phyloP scores from a whole-genome alignment of 2,888 invertebrate genomes.

The Drosophila quinaria region DNA sequence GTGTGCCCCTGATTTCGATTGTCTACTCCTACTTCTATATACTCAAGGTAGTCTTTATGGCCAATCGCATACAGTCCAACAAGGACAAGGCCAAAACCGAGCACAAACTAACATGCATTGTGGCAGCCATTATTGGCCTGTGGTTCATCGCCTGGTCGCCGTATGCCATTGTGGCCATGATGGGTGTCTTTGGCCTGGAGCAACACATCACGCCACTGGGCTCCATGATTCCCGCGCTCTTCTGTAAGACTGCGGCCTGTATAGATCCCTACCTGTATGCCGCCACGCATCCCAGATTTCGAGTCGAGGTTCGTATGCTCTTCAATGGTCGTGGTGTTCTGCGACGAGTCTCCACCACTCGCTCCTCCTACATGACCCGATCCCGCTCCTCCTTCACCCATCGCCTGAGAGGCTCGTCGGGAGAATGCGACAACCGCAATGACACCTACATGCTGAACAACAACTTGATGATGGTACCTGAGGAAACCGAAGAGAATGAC shows the following conservation, averaged over 20 bases:
- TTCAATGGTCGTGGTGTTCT: slow-evolving; percentile 72
- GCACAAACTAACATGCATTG: slow-evolving; percentile 89
- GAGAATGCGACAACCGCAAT: slow-evolving; percentile 47
- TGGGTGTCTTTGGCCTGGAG: slow-evolving; percentile 90
- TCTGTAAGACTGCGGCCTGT: slow-evolving; percentile 93
- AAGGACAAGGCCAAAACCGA: slow-evolving; percentile 90
- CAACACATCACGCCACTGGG: slow-evolving; percentile 89
- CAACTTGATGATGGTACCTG: slow-evolving; percentile 76
- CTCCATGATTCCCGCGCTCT: slow-evolving; percentile 92
- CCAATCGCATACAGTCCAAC: slow-evolving; percentile 87
- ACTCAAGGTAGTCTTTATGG: slow-evolving; percentile 88
- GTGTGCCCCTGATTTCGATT: slow-evolving; percentile 90
- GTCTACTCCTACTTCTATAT: slow-evolving; percentile 91
- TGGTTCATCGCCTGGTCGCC: slow-evolving; percentile 95
- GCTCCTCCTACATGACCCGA: slow-evolving; percentile 79
- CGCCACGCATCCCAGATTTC: slow-evolving; percentile 92
- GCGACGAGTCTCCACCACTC: slow-evolving; percentile 78
- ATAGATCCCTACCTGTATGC: slow-evolving; percentile 93
- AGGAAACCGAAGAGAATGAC: slow-evolving; percentile 79
- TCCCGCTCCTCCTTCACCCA: slow-evolving; percentile 76
- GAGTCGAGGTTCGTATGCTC: slow-evolving; percentile 86
- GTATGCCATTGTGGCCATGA: slow-evolving; percentile 91
- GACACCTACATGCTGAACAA: slow-evolving; percentile 64
- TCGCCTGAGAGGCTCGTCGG: slow-evolving; percentile 57
- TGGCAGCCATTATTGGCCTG: slow-evolving; percentile 89